Evolutionary conservation across 92 coral and sea anemone species (phyloP), one percentile per base, ranked within the genome.

Genomic region (Epizoanthus rinbou): DNA sequence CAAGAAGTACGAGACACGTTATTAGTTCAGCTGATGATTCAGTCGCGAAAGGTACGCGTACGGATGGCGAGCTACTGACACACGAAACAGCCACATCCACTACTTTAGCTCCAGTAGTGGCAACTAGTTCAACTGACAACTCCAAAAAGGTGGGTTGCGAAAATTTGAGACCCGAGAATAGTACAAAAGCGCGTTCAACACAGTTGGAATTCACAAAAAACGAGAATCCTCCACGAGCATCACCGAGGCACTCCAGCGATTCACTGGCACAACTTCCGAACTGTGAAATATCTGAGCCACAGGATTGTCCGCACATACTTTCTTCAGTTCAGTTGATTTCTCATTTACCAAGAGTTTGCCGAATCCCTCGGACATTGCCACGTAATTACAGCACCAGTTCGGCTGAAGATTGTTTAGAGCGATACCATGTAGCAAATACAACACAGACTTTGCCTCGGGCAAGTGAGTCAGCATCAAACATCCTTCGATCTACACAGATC

Each of bases 221-320:
- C 6, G 24, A 14, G 39, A 3, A 6, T 6, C 7, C 9, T 6
- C 37, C 23, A 11, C 50, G 50, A 16, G 5, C 9, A 33, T 28
- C 73, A 33, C 73, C 47, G 8, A n/a, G 76, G 33, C 58, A 71
- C 50, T 47, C 76, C 58, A 71, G 76, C 33, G 28, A 71, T 19
- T 39, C 57, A 24, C 33, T 14, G 0, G 28, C 0, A 47, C 45
- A 71, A n/a, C 45, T 5, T 71, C 22, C 58, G 4, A 37, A 41
- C 11, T 41, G 1, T 41, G 23, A 71, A 71, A 39, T 58, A 3
- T 2, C 23, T 18, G 19, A 37, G 9, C 37, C 8, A 47, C 76
- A 71, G 28, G 17, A 6, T 16, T 28, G 47, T 67, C 8, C 50
- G 5, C 7, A 50, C 14, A 50, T 1, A 50, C 0, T 6, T 2